Evolutionary conservation across 2,113 vertebrate species (phyloP), one percentile per base, ranked within the genome.

Genomic region (Acrocephalus arundinaceus): DNA sequence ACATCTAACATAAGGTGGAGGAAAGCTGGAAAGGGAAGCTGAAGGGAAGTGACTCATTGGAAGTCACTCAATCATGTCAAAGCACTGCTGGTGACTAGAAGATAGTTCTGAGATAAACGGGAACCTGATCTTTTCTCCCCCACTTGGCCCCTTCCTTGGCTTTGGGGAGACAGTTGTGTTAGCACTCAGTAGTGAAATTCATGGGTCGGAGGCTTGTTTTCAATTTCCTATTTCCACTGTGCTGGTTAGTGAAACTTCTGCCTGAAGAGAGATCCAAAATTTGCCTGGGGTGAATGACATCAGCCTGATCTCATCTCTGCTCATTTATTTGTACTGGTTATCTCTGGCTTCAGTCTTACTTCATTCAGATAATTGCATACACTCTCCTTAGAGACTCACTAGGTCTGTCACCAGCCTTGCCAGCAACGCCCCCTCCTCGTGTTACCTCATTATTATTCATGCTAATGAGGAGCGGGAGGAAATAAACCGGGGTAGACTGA

Each of bases 271-370:
- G 21, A 54, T 87, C 75, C 78, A 96, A 54, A 93, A 73, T 77
- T 91, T 96, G 94, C 94, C 91, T 83, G 81, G 43, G 75, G 91
- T 94, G 91, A 77, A 87, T 96, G 95, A 96, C 28, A 43, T 97
- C 93, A 97, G 89, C 35, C 71, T 96, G 93, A 96, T 96, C 91
- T 96, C 93, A 96, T 91, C 51, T 83, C 63, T 93, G 85, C 75
- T 95, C 78, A 17, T 72, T 89, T 96, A 93, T 87, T 85, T 13
- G 0, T 85, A 19, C 52, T 48, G 41, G 55, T 94, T 96, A 94
- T 96, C 96, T 93, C 94, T 94, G 80, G 11, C 70, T 96, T 94
- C 5, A 2, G 89, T 61, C 93, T 91, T 96, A 82, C 81, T 67
- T 91, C 39, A 45, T 80, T 93, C 67, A 87, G 67, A 76, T 95